Percentiles rank a stretch among this genome's conserved stretches.
These are phyloP conservation scores for Desmophyllum pertusum DNA, from an alignment of 92 coral and sea anemone species.

Conservation along the genomic window DNA sequence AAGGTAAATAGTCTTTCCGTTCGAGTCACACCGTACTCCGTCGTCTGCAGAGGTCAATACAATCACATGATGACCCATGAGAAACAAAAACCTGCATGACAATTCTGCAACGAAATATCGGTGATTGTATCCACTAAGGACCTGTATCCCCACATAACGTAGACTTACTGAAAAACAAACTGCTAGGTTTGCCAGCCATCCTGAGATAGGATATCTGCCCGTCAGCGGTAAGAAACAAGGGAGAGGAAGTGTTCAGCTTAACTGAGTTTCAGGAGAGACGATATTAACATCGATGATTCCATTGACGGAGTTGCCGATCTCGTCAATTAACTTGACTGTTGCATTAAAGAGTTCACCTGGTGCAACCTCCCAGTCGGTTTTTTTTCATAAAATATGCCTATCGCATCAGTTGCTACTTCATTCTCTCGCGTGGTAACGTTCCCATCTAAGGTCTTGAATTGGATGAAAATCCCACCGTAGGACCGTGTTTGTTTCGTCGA, in stretches of 20 bases:
- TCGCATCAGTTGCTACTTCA: slow-evolving; percentile 81
- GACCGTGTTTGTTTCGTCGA: slow-evolving; percentile 58
- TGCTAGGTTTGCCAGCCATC: slow-evolving; percentile 53
- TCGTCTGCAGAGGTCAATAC: slow-evolving; percentile 18
- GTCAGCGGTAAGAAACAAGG: slow-evolving; percentile 69
- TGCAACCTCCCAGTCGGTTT: slow-evolving; percentile 77
- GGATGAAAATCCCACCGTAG: slow-evolving; percentile 80
- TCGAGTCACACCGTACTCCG: background rate
- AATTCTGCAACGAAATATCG: slow-evolving; percentile 51
- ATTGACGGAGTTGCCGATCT: slow-evolving; percentile 66
- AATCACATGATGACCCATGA: slow-evolving; percentile 39
- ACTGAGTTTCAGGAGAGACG: slow-evolving; percentile 5
- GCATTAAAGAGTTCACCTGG: slow-evolving; percentile 79
- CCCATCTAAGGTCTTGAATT: slow-evolving; percentile 47
- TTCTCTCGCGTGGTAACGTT: no score
- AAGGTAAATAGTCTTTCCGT: slow-evolving; percentile 26
- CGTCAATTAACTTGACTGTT: slow-evolving; percentile 72
- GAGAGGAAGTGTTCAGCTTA: slow-evolving; percentile 52
- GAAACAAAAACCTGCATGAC: slow-evolving; percentile 69
- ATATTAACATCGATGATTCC: slow-evolving; percentile 76
- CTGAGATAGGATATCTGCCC: slow-evolving; percentile 46
- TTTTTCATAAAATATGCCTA: slow-evolving; percentile 52
- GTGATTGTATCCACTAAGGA: slow-evolving; percentile 41
- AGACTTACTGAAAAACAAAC: slow-evolving; percentile 50
- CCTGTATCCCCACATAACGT: slow-evolving; percentile 66